Percentiles rank a stretch among this genome's conserved stretches.
Conservation (phyloP, 2,113 vertebrate genomes). For the Callocephalon fimbriatum region DNA sequence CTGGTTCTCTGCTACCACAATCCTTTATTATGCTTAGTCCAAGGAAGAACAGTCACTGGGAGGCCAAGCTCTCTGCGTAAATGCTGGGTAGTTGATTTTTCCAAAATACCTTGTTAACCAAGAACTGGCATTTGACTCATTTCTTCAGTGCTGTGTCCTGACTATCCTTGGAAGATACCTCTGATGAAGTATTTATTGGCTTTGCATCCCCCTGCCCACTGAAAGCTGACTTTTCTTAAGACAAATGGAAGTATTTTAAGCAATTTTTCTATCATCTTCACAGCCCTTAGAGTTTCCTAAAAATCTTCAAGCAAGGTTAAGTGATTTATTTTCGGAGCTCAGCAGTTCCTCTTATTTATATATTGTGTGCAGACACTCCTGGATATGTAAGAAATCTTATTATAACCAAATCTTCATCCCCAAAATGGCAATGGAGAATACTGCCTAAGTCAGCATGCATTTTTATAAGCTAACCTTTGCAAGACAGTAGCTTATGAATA, state of each 20-base stretch:
- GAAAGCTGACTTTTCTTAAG: not conserved
- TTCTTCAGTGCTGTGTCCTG: not conserved
- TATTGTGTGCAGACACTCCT: not conserved
- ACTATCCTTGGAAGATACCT: not conserved
- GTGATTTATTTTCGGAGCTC: not conserved
- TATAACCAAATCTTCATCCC: not conserved
- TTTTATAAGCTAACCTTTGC: conserved; percentile 6
- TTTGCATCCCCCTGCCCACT: not conserved
- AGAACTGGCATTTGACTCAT: not conserved
- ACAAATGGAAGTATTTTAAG: not conserved
- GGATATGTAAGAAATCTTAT: not conserved
- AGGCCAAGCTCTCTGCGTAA: not conserved
- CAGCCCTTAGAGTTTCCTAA: not conserved
- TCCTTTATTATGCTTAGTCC: not conserved
- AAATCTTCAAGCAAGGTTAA: not conserved
- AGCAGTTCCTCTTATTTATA: not conserved
- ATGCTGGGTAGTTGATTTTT: not conserved
- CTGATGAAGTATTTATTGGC: not conserved
- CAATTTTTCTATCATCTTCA: not conserved
- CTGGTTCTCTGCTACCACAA: not conserved
- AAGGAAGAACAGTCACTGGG: not conserved
- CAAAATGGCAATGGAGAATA: not conserved
- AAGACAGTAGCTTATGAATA: not conserved
- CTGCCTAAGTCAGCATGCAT: not conserved
- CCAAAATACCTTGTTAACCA: not conserved